Percentiles rank a stretch among this genome's conserved stretches.
These are phyloP conservation scores for Glyphotaelius pellucidus DNA, from an alignment of 2,888 invertebrate genomes.

Conservation along the genomic window DNA sequence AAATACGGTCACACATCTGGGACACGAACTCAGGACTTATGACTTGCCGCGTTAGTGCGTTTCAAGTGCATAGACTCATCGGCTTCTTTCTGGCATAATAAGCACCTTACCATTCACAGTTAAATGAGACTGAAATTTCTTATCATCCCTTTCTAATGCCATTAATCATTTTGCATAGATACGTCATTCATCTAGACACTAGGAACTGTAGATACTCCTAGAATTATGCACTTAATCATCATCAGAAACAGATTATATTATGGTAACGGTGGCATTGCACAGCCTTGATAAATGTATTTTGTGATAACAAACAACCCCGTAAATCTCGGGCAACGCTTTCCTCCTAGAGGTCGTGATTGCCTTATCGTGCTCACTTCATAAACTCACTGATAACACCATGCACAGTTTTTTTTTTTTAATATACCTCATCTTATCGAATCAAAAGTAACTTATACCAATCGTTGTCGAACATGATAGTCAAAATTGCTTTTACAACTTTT, in stretches of 20 bases:
- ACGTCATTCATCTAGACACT: not conserved
- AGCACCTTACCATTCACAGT: not conserved
- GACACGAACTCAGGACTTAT: no score
- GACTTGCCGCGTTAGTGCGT: no score
- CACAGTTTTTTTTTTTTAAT: not conserved
- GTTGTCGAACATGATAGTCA: no score
- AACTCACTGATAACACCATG: not conserved
- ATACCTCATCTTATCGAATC: not conserved
- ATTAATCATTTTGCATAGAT: not conserved
- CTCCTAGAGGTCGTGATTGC: not conserved
- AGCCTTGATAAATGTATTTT: not conserved
- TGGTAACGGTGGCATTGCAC: not conserved
- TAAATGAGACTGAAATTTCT: not conserved
- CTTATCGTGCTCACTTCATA: not conserved
- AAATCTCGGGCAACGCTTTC: not conserved
- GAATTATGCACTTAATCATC: not conserved
- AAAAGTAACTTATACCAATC: no score
- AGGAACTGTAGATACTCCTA: not conserved
- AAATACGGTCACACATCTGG: no score
- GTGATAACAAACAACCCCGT: not conserved
- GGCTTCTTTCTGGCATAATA: no score
- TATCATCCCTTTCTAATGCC: not conserved
- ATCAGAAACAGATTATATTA: not conserved
- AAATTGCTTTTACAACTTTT: no score
- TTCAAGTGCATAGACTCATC: no score